Base-by-base conservation (phyloP, 2,888 invertebrate species). In the Mythimna vitellina region DNA sequence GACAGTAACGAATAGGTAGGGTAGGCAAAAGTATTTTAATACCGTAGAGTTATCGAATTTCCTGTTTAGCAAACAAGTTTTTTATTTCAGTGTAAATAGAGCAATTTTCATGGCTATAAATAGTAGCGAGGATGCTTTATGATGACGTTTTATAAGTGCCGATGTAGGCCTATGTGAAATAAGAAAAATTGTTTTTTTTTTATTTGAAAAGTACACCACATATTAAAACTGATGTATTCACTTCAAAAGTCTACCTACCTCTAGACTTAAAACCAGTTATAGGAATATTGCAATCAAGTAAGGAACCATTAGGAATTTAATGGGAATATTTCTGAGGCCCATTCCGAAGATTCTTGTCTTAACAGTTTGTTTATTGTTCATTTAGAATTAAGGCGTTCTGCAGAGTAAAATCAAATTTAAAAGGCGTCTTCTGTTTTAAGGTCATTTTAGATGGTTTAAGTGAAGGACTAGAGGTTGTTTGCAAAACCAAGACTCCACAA, bases 341-440 rank as follows among this genome's bases (percentile, higher is more conserved):
- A 62, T 82, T 74, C 14, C 57, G 20, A 51, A 73, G 63, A 77
- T 71, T 77, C 71, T 64, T 81, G 38, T 61, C 62, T 63, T 80
- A 68, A 73, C 77, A 38, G 62, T 58, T 73, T 67, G 73, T 80
- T 85, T 82, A 80, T 79, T 78, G 81, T 73, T 73, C 63, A 46
- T 65, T 75, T 73, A 70, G 73, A 87, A 85, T 88, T 82, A 81
- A 80, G 66, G 56, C 61, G n/a, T 64, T 68, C 4, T 49, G 22
- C 51, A 69, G 67, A 82, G 81, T 88, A 80, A 85, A 86, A 85
- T 80, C 56, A 74, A 65, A 77, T 83, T 77, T 68, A 76, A 62
- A 83, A 75, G 81, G 73, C 81, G 73, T 54, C 42, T 79, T 51
- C 22, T 76, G 69, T 67, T 65, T 77, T 57, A 57, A 58, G 32